These are phyloP conservation scores for Conus ventricosus DNA, from an alignment of 1,140 invertebrate species.

Conservation along the genomic window DNA sequence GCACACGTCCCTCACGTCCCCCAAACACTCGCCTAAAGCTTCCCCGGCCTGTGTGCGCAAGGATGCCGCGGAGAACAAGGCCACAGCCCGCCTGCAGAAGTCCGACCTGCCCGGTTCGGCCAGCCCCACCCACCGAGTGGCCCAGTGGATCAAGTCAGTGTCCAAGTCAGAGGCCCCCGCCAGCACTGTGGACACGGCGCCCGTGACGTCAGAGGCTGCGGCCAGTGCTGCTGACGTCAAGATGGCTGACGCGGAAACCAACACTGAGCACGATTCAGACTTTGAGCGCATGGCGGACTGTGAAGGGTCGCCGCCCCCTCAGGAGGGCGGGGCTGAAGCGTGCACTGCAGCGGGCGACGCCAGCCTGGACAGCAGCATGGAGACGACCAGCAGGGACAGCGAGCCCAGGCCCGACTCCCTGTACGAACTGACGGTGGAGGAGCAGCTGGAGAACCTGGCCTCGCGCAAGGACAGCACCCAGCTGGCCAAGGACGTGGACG, in stretches of 20 bases:
- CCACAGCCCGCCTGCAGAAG: slow-evolving; percentile 44
- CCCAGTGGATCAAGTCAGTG: slow-evolving; percentile 70
- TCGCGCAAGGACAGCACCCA: slow-evolving; percentile 43
- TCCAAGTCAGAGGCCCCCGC: slow-evolving; percentile 32
- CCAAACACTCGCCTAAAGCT: slow-evolving; percentile 56
- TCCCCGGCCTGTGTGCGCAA: slow-evolving; percentile 55
- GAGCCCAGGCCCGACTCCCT: slow-evolving; percentile 63
- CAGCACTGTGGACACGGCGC: not conserved
- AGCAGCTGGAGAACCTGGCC: slow-evolving; percentile 61
- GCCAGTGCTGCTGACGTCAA: slow-evolving; percentile 20
- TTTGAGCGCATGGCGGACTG: slow-evolving; percentile 52
- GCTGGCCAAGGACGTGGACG: slow-evolving; percentile 60
- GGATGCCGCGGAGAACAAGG: slow-evolving; percentile 32
- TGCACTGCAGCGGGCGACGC: slow-evolving; percentile 48
- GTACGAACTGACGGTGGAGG: slow-evolving; percentile 72
- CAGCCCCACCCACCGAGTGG: slow-evolving; percentile 64
- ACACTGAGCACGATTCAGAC: slow-evolving; percentile 57
- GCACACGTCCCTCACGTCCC: slow-evolving; percentile 54
- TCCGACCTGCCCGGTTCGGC: slow-evolving; percentile 53
- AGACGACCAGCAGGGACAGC: slow-evolving; percentile 48
- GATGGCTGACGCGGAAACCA: slow-evolving; percentile 52
- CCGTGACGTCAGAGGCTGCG: not conserved
- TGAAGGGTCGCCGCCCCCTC: slow-evolving; percentile 27
- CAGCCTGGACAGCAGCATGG: slow-evolving; percentile 66
- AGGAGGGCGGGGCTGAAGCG: slow-evolving; percentile 30